A percentile compares a stretch with the other conserved stretches of the same genome.
These are phyloP conservation scores for Perognathus longimembris DNA, from an alignment of 2,113 vertebrate species.

Conservation along the genomic window DNA sequence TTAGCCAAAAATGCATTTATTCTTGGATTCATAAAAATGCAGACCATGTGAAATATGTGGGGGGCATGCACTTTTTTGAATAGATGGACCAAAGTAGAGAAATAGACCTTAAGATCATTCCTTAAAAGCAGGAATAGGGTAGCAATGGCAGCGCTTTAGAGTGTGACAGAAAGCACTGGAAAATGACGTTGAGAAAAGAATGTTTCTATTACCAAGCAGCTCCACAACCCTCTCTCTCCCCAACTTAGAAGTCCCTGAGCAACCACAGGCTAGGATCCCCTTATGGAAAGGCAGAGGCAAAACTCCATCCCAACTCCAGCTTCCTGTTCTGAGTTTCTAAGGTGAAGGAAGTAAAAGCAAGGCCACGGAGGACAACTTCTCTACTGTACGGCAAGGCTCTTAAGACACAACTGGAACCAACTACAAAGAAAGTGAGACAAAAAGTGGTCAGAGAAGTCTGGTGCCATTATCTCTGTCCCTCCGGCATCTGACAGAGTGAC, in stretches of 20 bases:
- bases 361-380: neutral
- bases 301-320: too few species aligned
- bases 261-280: neutral
- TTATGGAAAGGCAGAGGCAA: neutral
- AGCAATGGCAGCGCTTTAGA: neutral
- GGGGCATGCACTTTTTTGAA: constrained; percentile 40
- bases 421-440: neutral
- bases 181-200: neutral
- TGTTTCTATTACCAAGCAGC: neutral
- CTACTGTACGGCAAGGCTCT: neutral
- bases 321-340: neutral
- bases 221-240: neutral
- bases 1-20: constrained; percentile 73
- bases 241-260: neutral
- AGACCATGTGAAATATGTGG: constrained; percentile 75
- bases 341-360: neutral
- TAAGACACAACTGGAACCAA: neutral
- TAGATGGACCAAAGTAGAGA: constrained; percentile 25
- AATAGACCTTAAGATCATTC: constrained; percentile 21
- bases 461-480: neutral
- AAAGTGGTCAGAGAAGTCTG: neutral
- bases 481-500: neutral
- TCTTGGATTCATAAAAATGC: constrained; percentile 75
- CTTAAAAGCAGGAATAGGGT: neutral
- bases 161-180: neutral